phyloP scores from a whole-genome alignment of 2,888 invertebrate genomes.

The Ceraclea dissimilis region DNA sequence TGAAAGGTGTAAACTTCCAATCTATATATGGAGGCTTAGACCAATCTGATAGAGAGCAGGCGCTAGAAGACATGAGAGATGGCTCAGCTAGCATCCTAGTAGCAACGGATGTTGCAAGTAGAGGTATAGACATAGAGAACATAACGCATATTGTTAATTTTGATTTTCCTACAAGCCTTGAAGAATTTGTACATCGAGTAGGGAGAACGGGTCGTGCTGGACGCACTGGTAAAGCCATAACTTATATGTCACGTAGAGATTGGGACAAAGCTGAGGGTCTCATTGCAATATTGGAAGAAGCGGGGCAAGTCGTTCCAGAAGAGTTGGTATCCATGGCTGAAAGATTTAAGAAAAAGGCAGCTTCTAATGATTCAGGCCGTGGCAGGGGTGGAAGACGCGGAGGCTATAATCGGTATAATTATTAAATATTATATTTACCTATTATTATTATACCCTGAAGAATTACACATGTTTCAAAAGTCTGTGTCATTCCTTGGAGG shows the following conservation, averaged over 20 bases:
- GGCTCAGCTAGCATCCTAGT: constrained; percentile 77
- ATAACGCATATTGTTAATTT: constrained; percentile 86
- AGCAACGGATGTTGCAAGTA: constrained; percentile 92
- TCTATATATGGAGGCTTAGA: constrained; percentile 88
- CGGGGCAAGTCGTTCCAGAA: constrained; percentile 73
- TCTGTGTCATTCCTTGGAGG: no score
- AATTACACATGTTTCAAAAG: no score
- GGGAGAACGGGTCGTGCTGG: constrained; percentile 94
- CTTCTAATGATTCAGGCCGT: constrained; percentile 28
- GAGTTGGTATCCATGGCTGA: constrained; percentile 70
- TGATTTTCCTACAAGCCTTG: constrained; percentile 90
- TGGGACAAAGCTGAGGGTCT: constrained; percentile 77
- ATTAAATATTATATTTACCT: background rate
- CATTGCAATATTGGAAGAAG: constrained; percentile 81
- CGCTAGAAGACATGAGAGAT: constrained; percentile 73
- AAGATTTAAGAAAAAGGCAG: constrained; percentile 52
- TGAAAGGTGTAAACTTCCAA: constrained; percentile 63
- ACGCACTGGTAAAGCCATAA: constrained; percentile 71
- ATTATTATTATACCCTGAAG: background rate
- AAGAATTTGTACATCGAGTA: constrained; percentile 95
- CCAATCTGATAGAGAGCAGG: constrained; percentile 69
- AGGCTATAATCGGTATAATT: background rate
- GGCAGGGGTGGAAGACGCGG: constrained; percentile 30
- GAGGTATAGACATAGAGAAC: constrained; percentile 88
- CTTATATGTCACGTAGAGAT: constrained; percentile 71